phyloP scores from a whole-genome alignment of 2,888 invertebrate species.

The Meiosimyza platycephala region DNA sequence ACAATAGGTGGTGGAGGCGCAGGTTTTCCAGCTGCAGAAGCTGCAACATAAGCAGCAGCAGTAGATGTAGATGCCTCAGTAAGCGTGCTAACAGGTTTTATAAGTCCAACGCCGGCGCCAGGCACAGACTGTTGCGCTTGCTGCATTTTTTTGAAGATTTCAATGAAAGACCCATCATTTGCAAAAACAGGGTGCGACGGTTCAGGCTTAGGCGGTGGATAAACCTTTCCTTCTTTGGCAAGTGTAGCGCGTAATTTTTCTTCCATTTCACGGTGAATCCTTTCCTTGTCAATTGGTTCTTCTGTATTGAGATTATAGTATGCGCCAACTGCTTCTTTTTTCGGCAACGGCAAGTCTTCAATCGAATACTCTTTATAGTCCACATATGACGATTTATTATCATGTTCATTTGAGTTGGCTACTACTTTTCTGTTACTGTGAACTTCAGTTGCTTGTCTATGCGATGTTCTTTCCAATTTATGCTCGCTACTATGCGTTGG shows the following conservation, averaged over 20 bases:
- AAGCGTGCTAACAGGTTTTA: conserved; percentile 39
- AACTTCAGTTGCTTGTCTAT: conserved; percentile 15
- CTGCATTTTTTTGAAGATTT: conserved; percentile 89
- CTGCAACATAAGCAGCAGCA: conserved; percentile 56
- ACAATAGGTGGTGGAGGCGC: conserved; percentile 72
- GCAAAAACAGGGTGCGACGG: conserved; percentile 67
- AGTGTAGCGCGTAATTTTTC: conserved; percentile 63
- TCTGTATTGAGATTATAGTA: conserved; percentile 60
- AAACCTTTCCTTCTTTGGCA: conserved; percentile 66
- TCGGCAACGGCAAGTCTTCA: conserved; percentile 42
- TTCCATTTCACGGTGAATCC: conserved; percentile 66
- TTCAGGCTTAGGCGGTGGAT: conserved; percentile 75
- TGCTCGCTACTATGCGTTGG: not conserved
- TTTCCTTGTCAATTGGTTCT: conserved; percentile 64
- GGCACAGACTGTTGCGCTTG: conserved; percentile 67
- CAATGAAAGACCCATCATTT: conserved; percentile 91
- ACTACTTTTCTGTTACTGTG: conserved; percentile 42
- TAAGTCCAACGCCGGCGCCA: not conserved
- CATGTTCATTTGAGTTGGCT: conserved; percentile 27
- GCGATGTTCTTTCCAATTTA: too few relatives aligned
- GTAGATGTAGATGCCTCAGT: conserved; percentile 49
- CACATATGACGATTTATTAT: conserved; percentile 20
- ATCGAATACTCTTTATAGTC: conserved; percentile 27
- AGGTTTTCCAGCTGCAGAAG: conserved; percentile 54
- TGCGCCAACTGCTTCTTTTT: conserved; percentile 50